Evolutionary conservation across 2,797 vertebrate genomes (phyloP), one percentile per base, ranked within the genome.

Genomic region (Melanotaenia pygmaea): DNA sequence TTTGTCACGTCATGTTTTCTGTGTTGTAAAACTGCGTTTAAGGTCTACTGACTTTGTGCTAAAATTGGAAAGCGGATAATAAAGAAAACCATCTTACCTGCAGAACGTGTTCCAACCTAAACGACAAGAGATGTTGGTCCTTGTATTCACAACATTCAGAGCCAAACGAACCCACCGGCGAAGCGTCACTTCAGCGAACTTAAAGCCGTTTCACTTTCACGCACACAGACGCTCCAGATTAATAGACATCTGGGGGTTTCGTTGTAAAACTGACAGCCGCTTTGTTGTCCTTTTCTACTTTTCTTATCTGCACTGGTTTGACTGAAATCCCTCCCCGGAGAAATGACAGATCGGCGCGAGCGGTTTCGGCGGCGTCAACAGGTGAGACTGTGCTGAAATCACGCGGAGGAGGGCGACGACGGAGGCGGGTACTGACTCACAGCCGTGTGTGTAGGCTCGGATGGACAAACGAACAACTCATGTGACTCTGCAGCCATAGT

Each of bases 371-470:
- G 63, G 74, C 67, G 81, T 81, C 82, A 84, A 87, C 92, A 93
- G 91, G 92, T 93, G 90, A 90, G 81, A 50, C 8, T 35, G 59
- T 71, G 61, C 3, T 59, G 81, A 64, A 70, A 73, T 72, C 83
- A 70, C 32, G 85, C 56, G 84, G 63, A 62, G 84, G 63, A 62
- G 63, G 58, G 56, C 24, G 56, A 60, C 54, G 64, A 8, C 40
- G 70, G 74, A 63, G 82, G 85, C 62, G 86, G 71, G 61, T 12
- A 45, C 38, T 10, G 53, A 28, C 53, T 16, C 53, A 12, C 53
- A 4, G 6, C 22, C 0, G 22, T 24, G 51, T 13, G 20, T n/a
- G 45, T 16, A 43, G 20, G 45, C 45, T n/a, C 8, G 45, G 9
- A 2, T 51, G n/a, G 28, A n/a, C 22, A 7, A 35, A 54, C 20